Evolutionary conservation across 2,113 vertebrate genomes (phyloP).

Genomic region (Puffinus mauretanicus): DNA sequence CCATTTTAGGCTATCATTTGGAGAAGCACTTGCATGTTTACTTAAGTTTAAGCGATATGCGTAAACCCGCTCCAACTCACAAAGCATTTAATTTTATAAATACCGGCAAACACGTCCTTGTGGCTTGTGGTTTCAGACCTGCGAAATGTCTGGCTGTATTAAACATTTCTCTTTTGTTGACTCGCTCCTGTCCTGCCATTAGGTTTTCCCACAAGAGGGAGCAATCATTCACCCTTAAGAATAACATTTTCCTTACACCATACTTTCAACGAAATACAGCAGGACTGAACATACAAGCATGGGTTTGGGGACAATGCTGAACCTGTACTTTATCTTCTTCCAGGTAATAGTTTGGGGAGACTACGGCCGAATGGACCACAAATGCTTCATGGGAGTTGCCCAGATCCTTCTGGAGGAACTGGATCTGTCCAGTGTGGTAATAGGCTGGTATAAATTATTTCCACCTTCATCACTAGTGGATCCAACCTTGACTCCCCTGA

Average conservation of each 20-base stretch:
- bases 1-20: neutral
- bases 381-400: constrained; percentile 98
- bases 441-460: constrained; percentile 99
- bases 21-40: neutral
- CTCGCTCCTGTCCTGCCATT: neutral
- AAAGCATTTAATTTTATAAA: constrained; percentile 14
- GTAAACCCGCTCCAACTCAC: neutral
- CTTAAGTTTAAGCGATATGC: neutral
- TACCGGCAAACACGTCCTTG: neutral
- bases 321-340: constrained; percentile 38
- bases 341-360: constrained; percentile 99
- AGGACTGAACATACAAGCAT: neutral
- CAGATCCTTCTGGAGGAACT: constrained; percentile 97
- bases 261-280: neutral
- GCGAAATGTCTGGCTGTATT: neutral
- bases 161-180: neutral
- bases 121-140: neutral
- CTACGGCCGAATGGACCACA: constrained; percentile 98
- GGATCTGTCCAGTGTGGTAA: constrained; percentile 95
- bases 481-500: constrained; percentile 92
- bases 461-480: constrained; percentile 96
- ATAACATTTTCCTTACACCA: neutral
- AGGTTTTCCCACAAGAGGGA: neutral
- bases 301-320: neutral
- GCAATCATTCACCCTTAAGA: neutral